Evolutionary conservation across 2,113 vertebrate species (phyloP).

Genomic region (Tonatia bakeri): DNA sequence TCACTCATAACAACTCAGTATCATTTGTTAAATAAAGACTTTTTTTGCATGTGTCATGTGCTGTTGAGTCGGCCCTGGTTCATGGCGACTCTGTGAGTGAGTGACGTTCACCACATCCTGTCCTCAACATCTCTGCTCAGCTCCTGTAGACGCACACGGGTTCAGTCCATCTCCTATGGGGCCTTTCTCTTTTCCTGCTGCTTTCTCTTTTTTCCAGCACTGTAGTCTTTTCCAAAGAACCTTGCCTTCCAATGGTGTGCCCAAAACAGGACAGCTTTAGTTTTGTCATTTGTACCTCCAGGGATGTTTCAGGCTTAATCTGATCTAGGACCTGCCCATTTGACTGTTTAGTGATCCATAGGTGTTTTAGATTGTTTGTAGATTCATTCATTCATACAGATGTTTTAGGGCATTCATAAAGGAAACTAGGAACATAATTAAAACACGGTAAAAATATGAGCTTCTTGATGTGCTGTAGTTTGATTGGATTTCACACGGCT

Average conservation of each 20-base stretch:
- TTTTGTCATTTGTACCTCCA: background rate
- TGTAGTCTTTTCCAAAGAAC: background rate
- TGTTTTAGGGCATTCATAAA: conserved; percentile 10
- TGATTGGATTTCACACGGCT: background rate
- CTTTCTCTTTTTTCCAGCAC: background rate
- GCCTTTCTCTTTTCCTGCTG: background rate
- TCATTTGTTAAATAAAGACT: conserved; percentile 4
- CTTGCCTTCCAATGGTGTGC: background rate
- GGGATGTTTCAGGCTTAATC: background rate
- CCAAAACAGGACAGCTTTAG: background rate
- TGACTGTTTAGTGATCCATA: background rate
- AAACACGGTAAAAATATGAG: background rate
- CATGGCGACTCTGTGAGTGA: background rate
- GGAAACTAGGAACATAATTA: background rate
- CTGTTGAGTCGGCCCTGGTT: background rate
- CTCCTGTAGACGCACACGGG: background rate
- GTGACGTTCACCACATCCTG: background rate
- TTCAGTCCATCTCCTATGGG: background rate
- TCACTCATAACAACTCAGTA: background rate
- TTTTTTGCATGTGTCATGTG: background rate
- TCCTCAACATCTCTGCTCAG: background rate
- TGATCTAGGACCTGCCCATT: background rate
- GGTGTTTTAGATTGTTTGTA: background rate
- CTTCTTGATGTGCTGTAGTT: background rate
- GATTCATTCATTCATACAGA: background rate